Evolutionary conservation across 2,797 vertebrate genomes (phyloP).

Genomic region (Pseudochirops cupreus): DNA sequence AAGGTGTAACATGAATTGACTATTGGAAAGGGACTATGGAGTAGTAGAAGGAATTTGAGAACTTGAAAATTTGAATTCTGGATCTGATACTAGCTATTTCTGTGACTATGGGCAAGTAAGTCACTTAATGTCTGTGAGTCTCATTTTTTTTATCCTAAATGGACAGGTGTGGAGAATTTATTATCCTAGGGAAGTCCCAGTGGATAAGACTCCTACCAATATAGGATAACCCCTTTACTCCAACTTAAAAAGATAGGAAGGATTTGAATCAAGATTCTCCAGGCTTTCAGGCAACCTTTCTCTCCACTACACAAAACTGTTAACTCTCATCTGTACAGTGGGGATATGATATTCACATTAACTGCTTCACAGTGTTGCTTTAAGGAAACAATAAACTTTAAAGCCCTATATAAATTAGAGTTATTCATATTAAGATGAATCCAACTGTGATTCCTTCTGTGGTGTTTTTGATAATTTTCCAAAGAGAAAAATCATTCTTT

Average conservation of each 20-base stretch:
- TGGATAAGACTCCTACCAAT: neutral
- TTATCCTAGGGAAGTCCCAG: neutral
- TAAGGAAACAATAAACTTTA: neutral
- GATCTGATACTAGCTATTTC: neutral
- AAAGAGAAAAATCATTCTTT: neutral
- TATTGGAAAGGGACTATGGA: neutral
- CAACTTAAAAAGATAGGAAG: neutral
- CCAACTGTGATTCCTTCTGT: neutral
- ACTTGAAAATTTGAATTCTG: neutral
- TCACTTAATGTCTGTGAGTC: neutral
- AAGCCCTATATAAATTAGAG: neutral
- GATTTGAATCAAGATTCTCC: neutral
- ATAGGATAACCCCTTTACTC: neutral
- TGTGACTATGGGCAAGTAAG: neutral
- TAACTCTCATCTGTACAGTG: neutral
- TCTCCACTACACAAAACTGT: neutral
- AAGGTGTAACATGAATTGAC: neutral
- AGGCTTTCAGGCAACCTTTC: neutral
- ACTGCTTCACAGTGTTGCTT: neutral
- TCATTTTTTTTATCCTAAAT: neutral
- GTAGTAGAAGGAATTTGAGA: neutral
- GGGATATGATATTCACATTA: neutral
- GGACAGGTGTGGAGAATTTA: neutral
- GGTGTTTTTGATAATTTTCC: conserved; percentile 11
- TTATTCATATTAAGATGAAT: neutral